A percentile compares a stretch with the other conserved stretches of the same genome.
Conservation (phyloP, 2,113 vertebrate species). For the Balaeniceps rex region DNA sequence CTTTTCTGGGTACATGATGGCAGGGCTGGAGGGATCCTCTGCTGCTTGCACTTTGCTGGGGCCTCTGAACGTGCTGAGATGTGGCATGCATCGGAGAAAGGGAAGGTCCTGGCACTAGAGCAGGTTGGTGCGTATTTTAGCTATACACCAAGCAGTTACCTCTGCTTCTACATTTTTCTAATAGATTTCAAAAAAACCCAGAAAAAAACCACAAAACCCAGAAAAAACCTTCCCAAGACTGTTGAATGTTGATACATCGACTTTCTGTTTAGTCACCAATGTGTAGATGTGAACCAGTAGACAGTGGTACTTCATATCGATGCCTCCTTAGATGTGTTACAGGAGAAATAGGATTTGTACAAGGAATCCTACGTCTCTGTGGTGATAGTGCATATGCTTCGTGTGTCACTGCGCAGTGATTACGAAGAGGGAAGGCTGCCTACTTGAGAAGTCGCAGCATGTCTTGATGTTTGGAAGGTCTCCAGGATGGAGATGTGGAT, state of each 20-base stretch:
- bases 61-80: too few relatives aligned
- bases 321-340: not conserved
- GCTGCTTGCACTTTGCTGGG: too few relatives aligned
- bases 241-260: too few relatives aligned
- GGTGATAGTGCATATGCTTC: not conserved
- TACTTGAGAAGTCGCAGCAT: not conserved
- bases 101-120: not conserved
- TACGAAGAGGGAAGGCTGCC: not conserved
- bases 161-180: not conserved
- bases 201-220: not conserved
- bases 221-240: not conserved
- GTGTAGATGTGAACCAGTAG: not conserved
- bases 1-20: not conserved
- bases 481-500: not conserved
- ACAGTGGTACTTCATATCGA: not conserved
- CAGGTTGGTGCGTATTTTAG: not conserved
- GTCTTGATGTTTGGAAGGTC: not conserved
- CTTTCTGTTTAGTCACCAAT: not conserved
- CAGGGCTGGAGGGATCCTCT: not conserved
- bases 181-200: not conserved
- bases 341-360: not conserved
- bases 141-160: too few relatives aligned
- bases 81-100: too few relatives aligned
- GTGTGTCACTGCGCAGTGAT: rapidly evolving
- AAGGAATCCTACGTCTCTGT: not conserved